Base-by-base conservation (phyloP, 1,140 invertebrate species). In the Leptopilina clavipes region DNA sequence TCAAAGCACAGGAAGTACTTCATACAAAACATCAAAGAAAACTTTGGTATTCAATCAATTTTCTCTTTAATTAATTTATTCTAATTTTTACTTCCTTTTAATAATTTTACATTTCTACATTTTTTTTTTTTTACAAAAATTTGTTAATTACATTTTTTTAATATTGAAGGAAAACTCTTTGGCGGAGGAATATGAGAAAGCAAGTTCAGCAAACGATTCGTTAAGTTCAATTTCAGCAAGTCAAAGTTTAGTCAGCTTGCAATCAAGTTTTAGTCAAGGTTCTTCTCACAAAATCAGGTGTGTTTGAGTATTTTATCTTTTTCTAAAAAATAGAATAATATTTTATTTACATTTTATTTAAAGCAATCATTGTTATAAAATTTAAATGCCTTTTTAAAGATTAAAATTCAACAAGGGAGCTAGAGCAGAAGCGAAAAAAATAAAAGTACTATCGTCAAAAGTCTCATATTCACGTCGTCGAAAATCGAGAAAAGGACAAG, bases 381-480 rank as follows among this genome's bases (percentile, higher is more conserved):
- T 79, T 77, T 74, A 40, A 76, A 76, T 40, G 76, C 75, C 44
- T 72, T 44, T 43, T 31, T 5, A 31, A 37, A 86, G 84, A 72
- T 81, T 90, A 71, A n/a, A 79, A 71, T 91, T 87, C 48, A 91
- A 88, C 80, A 85, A 82, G 74, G 81, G 81, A 31, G 87, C 89
- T 31, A 86, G 79, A 76, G 70, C 80, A 44, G 88, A 91, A 83
- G 71, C 81, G 19, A 85, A 74, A 48, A 89, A 83, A 82, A 76
- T 88, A 8, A 85, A 81, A 52, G 70, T 65, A 12, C 77, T 90
- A 56, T 79, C 88, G 14, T 86, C 86, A 78, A 81, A 86, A 56
- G 44, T 91, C 75, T 77, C 80, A 22, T 71, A 40, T 19, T 48
- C 82, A 9, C 77, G 87, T 48, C 90, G 89, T 78, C 81, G 81